Evolutionary conservation across 2,797 vertebrate genomes (phyloP), one percentile per base, ranked within the genome.

Genomic region (Microcaecilia unicolor): DNA sequence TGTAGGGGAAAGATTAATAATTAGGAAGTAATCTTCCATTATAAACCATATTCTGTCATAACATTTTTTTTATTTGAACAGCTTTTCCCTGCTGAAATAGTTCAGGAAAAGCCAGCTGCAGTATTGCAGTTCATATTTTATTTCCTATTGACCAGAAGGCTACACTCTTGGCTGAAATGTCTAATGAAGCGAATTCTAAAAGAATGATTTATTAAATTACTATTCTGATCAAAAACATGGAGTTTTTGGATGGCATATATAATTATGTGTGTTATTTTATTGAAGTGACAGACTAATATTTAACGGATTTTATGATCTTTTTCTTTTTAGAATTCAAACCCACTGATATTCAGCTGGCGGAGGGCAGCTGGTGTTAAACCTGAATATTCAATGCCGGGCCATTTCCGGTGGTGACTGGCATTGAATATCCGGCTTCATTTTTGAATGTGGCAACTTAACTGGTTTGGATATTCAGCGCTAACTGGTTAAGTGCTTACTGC

Each of bases 41-140:
- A 54, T 65, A 64, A 71, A 49, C 46, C 28, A 42, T 30, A 37
- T 47, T 66, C 33, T 29, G 39, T 44, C 55, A 61, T 63, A 37
- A 37, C 22, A 64, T 66, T 53, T 30, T 22, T 54, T 65, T 24
- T 64, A 31, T 36, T 31, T 40, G 19, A 18, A 1, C 38, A 18
- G 9, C 4, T 52, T 47, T 59, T 59, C 34, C 61, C 28, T 50
- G 38, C 33, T 58, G 18, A 37, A 31, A 44, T 42, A 75, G 57
- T 51, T 60, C 53, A 47, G 51, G 49, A 61, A 70, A 57, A n/a
- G 58, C 67, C 61, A 61, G 30, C 65, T 41, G 31, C 18, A 48
- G 30, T 39, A 22, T 34, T 67, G 55, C 45, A 51, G 61, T 63
- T 51, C 61, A 66, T 70, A 54, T 58, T 67, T 72, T 74, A 44